phyloP scores from a whole-genome alignment of 2,113 vertebrate genomes.

The Stictonetta naevosa region DNA sequence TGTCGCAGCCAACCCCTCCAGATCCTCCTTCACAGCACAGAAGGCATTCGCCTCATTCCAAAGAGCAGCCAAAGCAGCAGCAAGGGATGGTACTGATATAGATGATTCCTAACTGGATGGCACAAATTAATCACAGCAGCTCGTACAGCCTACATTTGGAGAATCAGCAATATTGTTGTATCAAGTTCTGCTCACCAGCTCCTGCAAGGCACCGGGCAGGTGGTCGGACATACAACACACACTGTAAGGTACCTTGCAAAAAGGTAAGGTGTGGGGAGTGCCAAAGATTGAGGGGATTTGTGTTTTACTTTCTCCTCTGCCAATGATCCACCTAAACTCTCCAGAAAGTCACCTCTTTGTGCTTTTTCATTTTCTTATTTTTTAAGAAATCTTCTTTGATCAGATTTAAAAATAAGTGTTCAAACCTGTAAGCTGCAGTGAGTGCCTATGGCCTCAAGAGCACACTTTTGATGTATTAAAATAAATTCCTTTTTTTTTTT shows the following conservation, averaged over 20 bases:
- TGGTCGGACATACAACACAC: neutral
- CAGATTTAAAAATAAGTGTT: neutral
- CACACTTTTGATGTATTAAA: neutral
- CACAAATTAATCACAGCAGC: neutral
- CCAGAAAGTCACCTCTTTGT: neutral
- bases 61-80: neutral
- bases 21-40: neutral
- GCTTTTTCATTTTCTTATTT: neutral
- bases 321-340: neutral
- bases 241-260: neutral
- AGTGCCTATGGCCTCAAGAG: neutral
- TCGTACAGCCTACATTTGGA: neutral
- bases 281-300: neutral
- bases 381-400: neutral
- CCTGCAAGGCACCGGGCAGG: neutral
- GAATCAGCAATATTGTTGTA: neutral
- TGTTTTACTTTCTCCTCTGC: neutral
- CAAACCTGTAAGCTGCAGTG: neutral
- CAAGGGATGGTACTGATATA: neutral
- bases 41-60: neutral
- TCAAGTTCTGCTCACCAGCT: neutral
- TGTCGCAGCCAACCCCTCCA: neutral
- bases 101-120: neutral
- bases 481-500: neutral
- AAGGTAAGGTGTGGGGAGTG: neutral